Evolutionary conservation across 2,888 invertebrate species (phyloP), one percentile per base, ranked within the genome.

Genomic region (Agriopis leucophaearia): DNA sequence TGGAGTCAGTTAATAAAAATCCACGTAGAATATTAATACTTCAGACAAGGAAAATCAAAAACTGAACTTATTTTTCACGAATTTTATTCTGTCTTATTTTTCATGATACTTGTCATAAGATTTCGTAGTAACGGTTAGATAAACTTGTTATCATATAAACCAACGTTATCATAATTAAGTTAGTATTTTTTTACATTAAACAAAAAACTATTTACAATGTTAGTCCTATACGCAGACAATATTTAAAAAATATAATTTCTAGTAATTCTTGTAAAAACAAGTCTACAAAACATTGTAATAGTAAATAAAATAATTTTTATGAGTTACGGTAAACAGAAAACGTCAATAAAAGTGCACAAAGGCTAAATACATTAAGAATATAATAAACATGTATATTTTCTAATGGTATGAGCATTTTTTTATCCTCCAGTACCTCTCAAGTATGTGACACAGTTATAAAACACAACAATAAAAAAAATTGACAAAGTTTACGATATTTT

Each of bases 71-170:
- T 78, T 74, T 83, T 80, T 86, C 84, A 88, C 78, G 87, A 89
- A 88, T 85, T 91, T 91, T 90, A 93, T 89, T 91, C 87, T 88
- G 83, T 86, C 86, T 89, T 90, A 89, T 86, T 87, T 84, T 88
- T 86, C 83, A 86, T 89, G 87, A 90, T 92, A 91, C 87, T 90
- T 87, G 84, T 92, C 92, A 93, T 92, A 93, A 92, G 93, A 92
- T 90, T 91, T 85, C 84, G 81, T 91, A 90, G 84, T 90, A 92
- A 92, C 88, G 86, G 88, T 92, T 87, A 91, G 86, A 88, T 89
- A 91, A 90, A 73, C 84, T 81, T 87, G 80, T 87, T 87, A 84
- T 83, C 82, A 83, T 82, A 88, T 84, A 87, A 88, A 88, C 75
- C 82, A 89, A 89, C 86, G 84, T 80, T 83, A 81, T 75, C 73